Evolutionary conservation across 1,140 invertebrate genomes (phyloP).

Genomic region (Zaprionus gabonicus): DNA sequence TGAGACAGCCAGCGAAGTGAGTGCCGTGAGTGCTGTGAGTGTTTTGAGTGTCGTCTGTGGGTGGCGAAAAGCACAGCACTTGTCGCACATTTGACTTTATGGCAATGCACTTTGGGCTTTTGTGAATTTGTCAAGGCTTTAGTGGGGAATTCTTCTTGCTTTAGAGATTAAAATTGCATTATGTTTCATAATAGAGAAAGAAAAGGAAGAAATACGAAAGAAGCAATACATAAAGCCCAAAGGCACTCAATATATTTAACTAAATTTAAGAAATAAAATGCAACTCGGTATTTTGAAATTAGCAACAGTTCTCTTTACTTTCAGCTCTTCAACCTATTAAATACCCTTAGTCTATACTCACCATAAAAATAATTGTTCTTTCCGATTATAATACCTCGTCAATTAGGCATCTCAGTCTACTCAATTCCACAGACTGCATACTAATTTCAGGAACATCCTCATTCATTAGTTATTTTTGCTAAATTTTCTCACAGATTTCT

Average conservation of each 20-base stretch:
- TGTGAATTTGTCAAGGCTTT: constrained; percentile 6
- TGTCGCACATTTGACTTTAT: constrained; percentile 22
- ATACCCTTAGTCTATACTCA: too few species aligned
- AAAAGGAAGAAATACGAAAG: too few species aligned
- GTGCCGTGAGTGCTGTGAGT: constrained; percentile 10
- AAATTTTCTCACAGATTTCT: not conserved
- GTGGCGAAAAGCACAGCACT: constrained; percentile 30
- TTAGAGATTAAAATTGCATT: not conserved
- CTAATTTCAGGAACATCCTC: not conserved
- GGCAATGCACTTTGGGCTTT: not conserved
- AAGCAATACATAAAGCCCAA: too few species aligned
- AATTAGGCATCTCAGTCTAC: not conserved
- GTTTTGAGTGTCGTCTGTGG: constrained; percentile 11
- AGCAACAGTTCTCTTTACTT: too few species aligned
- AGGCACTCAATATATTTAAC: too few species aligned
- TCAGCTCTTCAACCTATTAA: not conserved
- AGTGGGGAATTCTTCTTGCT: not conserved
- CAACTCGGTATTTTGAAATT: too few species aligned
- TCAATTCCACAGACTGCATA: not conserved
- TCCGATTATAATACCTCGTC: not conserved
- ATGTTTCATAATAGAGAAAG: not conserved
- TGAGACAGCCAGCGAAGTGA: not conserved
- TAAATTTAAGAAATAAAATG: too few species aligned
- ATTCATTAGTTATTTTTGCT: not conserved
- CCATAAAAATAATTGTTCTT: not conserved